These are phyloP conservation scores for Julus scandinavius DNA, from an alignment of 2,888 invertebrate genomes.

Conservation along the genomic window DNA sequence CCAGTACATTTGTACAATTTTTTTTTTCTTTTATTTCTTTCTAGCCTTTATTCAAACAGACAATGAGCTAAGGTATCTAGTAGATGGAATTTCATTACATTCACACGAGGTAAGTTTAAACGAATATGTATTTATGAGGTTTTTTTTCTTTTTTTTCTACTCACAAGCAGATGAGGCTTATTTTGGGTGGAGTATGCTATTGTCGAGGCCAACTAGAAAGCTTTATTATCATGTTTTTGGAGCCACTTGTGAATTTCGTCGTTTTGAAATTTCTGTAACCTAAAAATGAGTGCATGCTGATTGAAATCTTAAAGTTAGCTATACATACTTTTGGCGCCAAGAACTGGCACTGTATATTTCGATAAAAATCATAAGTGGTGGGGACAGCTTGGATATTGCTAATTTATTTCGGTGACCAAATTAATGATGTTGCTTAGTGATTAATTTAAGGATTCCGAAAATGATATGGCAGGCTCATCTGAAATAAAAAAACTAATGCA, in stretches of 20 bases:
- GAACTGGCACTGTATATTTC: neutral
- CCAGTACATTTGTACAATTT: conserved; percentile 36
- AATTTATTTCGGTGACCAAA: too few species aligned
- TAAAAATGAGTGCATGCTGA: neutral
- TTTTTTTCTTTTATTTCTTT: conserved; percentile 63
- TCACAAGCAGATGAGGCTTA: neutral
- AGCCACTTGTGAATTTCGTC: neutral
- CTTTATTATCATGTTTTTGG: neutral
- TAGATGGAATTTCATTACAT: conserved; percentile 70
- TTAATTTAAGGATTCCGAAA: too few species aligned
- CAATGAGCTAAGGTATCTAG: conserved; percentile 76
- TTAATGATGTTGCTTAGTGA: too few species aligned
- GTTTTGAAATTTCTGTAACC: neutral
- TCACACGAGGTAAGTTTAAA: conserved; percentile 64
- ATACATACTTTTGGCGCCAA: neutral
- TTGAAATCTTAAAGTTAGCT: neutral
- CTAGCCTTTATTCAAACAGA: conserved; percentile 78
- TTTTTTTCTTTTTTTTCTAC: neutral
- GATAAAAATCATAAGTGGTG: too few species aligned
- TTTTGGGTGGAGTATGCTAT: neutral
- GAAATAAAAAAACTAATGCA: too few species aligned
- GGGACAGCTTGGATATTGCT: too few species aligned
- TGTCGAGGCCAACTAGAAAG: neutral
- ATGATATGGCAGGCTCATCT: too few species aligned
- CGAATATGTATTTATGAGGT: neutral